These are phyloP conservation scores for Muscicapa striata DNA, from an alignment of 2,797 vertebrate species.

Conservation along the genomic window DNA sequence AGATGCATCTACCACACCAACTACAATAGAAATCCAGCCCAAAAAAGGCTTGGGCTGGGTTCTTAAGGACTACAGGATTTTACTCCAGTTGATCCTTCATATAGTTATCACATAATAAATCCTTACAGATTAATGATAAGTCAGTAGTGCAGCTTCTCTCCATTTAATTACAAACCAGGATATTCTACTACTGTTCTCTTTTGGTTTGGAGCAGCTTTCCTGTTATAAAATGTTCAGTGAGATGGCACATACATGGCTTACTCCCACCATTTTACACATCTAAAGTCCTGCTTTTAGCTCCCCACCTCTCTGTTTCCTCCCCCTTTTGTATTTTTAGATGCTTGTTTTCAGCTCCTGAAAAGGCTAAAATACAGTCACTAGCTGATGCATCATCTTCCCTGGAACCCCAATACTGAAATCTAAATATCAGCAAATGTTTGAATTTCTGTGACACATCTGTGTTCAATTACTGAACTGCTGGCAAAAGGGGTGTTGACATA, in stretches of 20 bases:
- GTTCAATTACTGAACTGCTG: conserved; percentile 75
- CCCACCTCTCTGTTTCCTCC: conserved; percentile 11
- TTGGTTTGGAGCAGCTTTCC: background rate
- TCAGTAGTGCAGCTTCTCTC: background rate
- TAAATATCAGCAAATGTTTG: conserved; percentile 78
- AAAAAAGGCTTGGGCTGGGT: background rate
- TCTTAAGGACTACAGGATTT: background rate
- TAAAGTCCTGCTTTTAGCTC: background rate
- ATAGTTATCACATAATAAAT: background rate
- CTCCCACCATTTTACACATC: background rate
- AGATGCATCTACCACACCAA: background rate
- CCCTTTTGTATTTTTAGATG: conserved; percentile 61
- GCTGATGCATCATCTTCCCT: conserved; percentile 69
- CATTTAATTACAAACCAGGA: background rate
- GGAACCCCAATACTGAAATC: conserved; percentile 75
- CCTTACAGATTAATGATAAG: background rate
- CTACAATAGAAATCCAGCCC: background rate
- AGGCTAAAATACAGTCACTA: conserved; percentile 72
- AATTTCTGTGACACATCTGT: conserved; percentile 76
- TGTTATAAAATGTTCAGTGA: background rate
- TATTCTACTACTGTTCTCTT: background rate
- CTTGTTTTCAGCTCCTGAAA: conserved; percentile 68
- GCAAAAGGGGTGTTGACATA: conserved; percentile 81
- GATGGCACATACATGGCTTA: background rate
- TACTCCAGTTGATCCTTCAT: background rate